Base-by-base conservation (phyloP, 2,113 vertebrate genomes). In the Mesocricetus auratus region DNA sequence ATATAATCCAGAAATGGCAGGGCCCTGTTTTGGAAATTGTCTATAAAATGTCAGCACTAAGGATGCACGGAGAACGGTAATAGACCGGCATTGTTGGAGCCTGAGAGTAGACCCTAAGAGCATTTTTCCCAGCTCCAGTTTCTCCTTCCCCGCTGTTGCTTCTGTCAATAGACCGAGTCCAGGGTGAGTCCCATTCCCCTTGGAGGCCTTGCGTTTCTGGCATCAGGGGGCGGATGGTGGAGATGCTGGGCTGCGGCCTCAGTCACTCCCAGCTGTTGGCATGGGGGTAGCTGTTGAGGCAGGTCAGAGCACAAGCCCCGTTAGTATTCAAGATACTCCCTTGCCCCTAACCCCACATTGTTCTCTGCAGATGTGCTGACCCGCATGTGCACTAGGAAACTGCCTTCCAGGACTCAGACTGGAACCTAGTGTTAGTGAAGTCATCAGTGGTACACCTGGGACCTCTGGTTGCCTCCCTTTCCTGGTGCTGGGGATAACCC, bases 1-100 rank as follows among this genome's bases (percentile, higher is more conserved):
- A 99, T 99, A 98, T 98, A 98, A 99, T 98, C 98, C 98, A 98
- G 98, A 98, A 98, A 98, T 98, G 98, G 98, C 98, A 98, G 97
- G 97, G 98, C 98, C 98, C 98, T 98, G 97, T 98, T 98, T 98
- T 98, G 98, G 98, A 98, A 98, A 98, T 98, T 98, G 98, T 98
- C 98, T 98, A 96, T 98, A 98, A 98, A 98, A 98, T 98, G 98
- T 98, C 98, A 99, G 98, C 98, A 98, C 92, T 97, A 97, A 94
- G 98, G 98, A 98, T 98, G 97, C 98, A 97, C 98, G 29, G 88
- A 93, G 96, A 98, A 97, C 97, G 79, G 98, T 98, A 98, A 98
- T 98, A 98, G 98, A 98, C 97, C 71, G 53, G 98, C 98, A 98
- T 98, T 98, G 98, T 98, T 98, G 98, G 98, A 98, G 97, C 93